Conservation (phyloP, 2,888 invertebrate species). For the Parnassius glacialis region DNA sequence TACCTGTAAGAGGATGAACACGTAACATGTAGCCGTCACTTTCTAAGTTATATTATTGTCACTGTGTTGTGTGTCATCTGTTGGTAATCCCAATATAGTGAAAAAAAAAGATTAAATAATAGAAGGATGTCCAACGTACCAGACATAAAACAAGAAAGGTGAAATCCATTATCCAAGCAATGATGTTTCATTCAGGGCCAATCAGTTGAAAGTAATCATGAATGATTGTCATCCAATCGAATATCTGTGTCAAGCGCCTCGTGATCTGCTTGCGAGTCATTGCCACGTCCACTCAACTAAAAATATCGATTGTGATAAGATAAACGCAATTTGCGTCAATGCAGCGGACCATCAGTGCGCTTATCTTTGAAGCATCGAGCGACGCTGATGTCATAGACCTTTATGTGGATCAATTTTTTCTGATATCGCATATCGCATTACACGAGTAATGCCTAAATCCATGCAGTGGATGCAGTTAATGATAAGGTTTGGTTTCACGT, state of each 20-base stretch:
- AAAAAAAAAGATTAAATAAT: too few relatives aligned
- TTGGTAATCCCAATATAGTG: too few relatives aligned
- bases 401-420: slow-evolving; percentile 36
- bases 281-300: slow-evolving; percentile 28
- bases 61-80: too few relatives aligned
- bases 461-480: slow-evolving; percentile 17
- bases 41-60: too few relatives aligned
- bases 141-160: neutral
- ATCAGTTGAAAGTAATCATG: slow-evolving; percentile 4
- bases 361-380: slow-evolving; percentile 35
- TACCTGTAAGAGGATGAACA: too few relatives aligned
- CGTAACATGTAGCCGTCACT: too few relatives aligned
- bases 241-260: slow-evolving; percentile 27
- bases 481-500: neutral
- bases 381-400: slow-evolving; percentile 39
- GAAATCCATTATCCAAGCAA: neutral
- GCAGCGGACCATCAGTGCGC: slow-evolving; percentile 28
- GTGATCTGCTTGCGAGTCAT: slow-evolving; percentile 35
- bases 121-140: too few relatives aligned
- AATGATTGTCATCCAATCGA: slow-evolving; percentile 5
- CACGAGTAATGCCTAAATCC: slow-evolving; percentile 20
- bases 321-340: slow-evolving; percentile 44
- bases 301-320: slow-evolving; percentile 36
- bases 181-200: slow-evolving; percentile 4
- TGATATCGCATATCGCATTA: slow-evolving; percentile 29